These are phyloP conservation scores for Parambassis ranga DNA, from an alignment of 2,797 vertebrate species.

Conservation along the genomic window DNA sequence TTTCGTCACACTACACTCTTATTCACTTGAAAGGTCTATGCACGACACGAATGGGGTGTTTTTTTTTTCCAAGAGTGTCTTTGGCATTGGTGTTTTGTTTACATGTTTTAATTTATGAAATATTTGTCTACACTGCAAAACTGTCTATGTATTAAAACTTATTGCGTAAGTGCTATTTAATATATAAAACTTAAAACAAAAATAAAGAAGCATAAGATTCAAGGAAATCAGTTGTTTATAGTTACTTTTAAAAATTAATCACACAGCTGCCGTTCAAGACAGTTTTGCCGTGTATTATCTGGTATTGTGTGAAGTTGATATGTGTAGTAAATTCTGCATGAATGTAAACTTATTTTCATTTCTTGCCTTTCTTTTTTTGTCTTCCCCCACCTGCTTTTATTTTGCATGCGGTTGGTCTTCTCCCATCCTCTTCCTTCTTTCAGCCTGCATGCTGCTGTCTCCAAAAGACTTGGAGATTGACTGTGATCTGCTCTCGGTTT, in stretches of 20 bases:
- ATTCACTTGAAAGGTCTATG: constrained; percentile 72
- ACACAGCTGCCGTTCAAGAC: constrained; percentile 12
- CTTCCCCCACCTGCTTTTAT: constrained; percentile 57
- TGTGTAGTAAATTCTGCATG: constrained; percentile 69
- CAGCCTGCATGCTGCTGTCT: constrained; percentile 81
- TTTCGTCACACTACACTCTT: constrained; percentile 62
- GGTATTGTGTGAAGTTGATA: constrained; percentile 50
- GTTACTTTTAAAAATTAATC: no score
- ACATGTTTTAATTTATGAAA: constrained; percentile 38
- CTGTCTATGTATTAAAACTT: constrained; percentile 6
- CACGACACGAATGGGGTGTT: constrained; percentile 61
- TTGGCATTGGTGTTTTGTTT: constrained; percentile 39
- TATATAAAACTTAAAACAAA: no score
- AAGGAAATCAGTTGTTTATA: no score
- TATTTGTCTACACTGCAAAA: constrained; percentile 67
- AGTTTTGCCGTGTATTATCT: constrained; percentile 67
- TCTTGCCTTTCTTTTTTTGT: constrained; percentile 73
- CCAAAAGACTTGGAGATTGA: constrained; percentile 85
- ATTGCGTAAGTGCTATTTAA: no score
- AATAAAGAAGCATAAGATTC: no score
- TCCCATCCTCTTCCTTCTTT: constrained; percentile 76
- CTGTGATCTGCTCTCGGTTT: constrained; percentile 98
- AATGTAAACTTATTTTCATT: constrained; percentile 71
- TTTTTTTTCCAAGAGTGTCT: constrained; percentile 59
- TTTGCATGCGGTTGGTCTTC: constrained; percentile 73